Evolutionary conservation across 2,888 invertebrate species (phyloP).

Genomic region (Pilophorus perplexus): DNA sequence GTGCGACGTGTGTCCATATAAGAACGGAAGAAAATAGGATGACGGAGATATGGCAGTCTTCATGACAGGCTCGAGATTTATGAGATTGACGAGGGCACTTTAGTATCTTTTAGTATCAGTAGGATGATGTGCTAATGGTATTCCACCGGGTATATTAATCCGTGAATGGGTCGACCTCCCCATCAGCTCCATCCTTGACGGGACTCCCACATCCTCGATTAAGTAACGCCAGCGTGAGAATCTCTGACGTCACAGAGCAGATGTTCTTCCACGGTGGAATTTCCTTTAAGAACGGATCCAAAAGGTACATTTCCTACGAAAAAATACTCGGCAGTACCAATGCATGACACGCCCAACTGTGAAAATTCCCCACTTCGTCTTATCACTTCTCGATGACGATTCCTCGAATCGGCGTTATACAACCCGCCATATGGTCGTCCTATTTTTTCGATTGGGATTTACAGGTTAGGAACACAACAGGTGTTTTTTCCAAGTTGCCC

Average conservation of each 20-base stretch:
- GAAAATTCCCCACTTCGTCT: too few species aligned
- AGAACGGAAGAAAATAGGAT: too few species aligned
- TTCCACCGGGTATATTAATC: not conserved
- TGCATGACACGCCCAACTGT: too few species aligned
- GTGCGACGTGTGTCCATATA: too few species aligned
- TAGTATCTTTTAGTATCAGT: too few species aligned
- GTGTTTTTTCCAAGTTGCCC: slow-evolving; percentile 5
- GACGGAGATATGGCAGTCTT: too few species aligned
- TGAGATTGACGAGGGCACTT: too few species aligned
- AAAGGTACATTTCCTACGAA: too few species aligned
- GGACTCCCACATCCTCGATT: slow-evolving; percentile 16
- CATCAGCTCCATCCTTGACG: not conserved
- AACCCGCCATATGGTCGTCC: slow-evolving; percentile 3
- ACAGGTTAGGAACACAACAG: slow-evolving; percentile 2
- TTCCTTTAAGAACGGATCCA: too few species aligned
- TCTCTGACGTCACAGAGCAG: slow-evolving; percentile 20
- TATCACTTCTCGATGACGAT: too few species aligned
- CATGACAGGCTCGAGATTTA: too few species aligned
- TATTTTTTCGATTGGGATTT: not conserved
- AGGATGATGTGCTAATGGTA: slow-evolving; percentile 18
- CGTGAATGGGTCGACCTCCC: slow-evolving; percentile 15
- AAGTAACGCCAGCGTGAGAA: slow-evolving; percentile 27
- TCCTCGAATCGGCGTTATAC: not conserved
- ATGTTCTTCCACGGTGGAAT: slow-evolving; percentile 14
- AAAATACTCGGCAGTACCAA: too few species aligned